phyloP scores from a whole-genome alignment of 35 echinoderm and acorn worm species.

The Heliocidaris tuberculata region DNA sequence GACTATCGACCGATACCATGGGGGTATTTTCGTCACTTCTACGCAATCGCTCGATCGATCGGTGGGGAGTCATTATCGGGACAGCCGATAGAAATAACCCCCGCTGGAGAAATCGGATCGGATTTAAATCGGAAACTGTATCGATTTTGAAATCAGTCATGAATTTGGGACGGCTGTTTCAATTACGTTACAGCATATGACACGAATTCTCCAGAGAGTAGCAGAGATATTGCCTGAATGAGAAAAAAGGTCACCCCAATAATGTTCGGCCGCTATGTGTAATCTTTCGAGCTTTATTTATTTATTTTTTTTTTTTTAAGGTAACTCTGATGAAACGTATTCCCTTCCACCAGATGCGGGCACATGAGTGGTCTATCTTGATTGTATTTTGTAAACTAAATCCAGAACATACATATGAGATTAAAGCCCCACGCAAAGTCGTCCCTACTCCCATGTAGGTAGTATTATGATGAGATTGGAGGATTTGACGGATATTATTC shows the following conservation, averaged over 20 bases:
- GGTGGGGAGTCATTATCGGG: not conserved
- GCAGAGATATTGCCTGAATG: not conserved
- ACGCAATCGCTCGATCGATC: not conserved
- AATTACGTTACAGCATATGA: not conserved
- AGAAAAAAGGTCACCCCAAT: not conserved
- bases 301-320: not conserved
- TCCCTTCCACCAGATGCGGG: too few relatives aligned
- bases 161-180: not conserved
- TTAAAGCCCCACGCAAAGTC: too few relatives aligned
- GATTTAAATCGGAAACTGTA: slow-evolving; percentile 36
- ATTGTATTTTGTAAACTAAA: too few relatives aligned
- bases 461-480: too few relatives aligned
- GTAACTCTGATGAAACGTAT: too few relatives aligned
- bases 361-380: too few relatives aligned
- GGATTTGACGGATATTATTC: too few relatives aligned
- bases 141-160: slow-evolving; percentile 31
- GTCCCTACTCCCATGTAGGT: too few relatives aligned
- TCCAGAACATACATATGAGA: too few relatives aligned
- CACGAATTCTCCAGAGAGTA: not conserved
- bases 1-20: not conserved
- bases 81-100: slow-evolving; percentile 28
- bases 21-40: slow-evolving; percentile 9
- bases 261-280: not conserved
- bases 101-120: slow-evolving; percentile 27
- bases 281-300: not conserved